These are phyloP conservation scores for Etheostoma cragini DNA, from an alignment of 2,113 vertebrate genomes.

Conservation along the genomic window DNA sequence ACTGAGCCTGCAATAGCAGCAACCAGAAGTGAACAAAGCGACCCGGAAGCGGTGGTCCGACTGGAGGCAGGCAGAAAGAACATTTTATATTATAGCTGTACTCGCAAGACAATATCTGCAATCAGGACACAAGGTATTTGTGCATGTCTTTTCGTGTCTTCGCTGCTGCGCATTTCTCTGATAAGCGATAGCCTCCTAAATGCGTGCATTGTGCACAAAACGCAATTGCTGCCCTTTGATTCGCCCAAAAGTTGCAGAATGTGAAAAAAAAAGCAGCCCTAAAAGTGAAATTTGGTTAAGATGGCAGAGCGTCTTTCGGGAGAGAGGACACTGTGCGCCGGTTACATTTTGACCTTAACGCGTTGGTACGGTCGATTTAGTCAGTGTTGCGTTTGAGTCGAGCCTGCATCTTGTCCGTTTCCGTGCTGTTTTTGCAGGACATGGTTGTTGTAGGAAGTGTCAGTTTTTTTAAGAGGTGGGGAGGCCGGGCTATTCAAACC, in stretches of 20 bases:
- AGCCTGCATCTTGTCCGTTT: constrained; percentile 70
- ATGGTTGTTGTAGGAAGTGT: constrained; percentile 90
- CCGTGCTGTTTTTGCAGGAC: constrained; percentile 77
- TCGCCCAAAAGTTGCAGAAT: constrained; percentile 84
- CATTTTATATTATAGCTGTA: constrained; percentile 81
- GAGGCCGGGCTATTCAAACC: constrained; percentile 95
- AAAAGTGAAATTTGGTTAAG: constrained; percentile 71
- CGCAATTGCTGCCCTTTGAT: constrained; percentile 65
- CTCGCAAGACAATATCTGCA: constrained; percentile 83
- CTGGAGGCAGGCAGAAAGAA: constrained; percentile 84
- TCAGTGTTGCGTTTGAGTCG: constrained; percentile 33
- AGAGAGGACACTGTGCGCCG: constrained; percentile 28
- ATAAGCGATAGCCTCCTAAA: background rate
- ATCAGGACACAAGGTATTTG: constrained; percentile 83
- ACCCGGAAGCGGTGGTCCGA: constrained; percentile 92
- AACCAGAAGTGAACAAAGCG: constrained; percentile 94
- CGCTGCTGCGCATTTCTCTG: constrained; percentile 40
- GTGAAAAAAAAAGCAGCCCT: constrained; percentile 54
- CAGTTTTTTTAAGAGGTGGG: constrained; percentile 83
- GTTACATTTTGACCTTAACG: constrained; percentile 12
- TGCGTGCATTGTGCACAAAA: constrained; percentile 58
- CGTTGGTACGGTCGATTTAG: constrained; percentile 24
- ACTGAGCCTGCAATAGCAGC: constrained; percentile 71
- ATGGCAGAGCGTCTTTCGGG: constrained; percentile 45
- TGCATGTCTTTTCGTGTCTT: constrained; percentile 59